phyloP scores from a whole-genome alignment of 2,113 vertebrate genomes.

The Thamnophis sirtalis region DNA sequence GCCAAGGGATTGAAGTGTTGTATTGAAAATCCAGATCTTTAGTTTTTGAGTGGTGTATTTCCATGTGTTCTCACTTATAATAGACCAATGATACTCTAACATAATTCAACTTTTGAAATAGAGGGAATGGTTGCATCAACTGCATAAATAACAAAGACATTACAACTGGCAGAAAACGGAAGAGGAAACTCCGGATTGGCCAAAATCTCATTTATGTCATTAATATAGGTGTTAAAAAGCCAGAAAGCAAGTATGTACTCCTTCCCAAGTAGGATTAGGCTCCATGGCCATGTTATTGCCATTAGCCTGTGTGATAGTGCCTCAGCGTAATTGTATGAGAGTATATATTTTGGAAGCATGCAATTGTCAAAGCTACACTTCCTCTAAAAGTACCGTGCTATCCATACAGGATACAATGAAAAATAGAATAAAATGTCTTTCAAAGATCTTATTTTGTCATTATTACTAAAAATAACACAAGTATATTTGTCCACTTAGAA shows the following conservation, averaged over 20 bases:
- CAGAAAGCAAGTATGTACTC: background rate
- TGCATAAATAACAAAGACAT: background rate
- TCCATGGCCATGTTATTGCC: background rate
- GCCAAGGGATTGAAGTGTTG: background rate
- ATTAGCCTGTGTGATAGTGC: background rate
- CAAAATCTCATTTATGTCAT: background rate
- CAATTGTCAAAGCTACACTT: conserved; percentile 44
- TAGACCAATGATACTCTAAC: background rate
- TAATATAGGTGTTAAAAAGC: background rate
- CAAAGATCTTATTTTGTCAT: background rate
- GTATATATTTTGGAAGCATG: conserved; percentile 46
- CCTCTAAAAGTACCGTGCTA: conserved; percentile 58
- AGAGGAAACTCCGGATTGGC: background rate
- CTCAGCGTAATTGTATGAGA: background rate
- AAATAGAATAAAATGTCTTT: conserved; percentile 16
- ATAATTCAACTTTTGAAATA: background rate
- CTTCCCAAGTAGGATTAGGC: background rate
- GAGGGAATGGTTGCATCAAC: background rate
- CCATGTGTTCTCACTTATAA: background rate
- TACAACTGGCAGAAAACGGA: background rate
- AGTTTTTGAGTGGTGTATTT: background rate
- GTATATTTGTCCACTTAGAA: background rate
- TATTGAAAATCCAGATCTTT: background rate
- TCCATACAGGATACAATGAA: conserved; percentile 27
- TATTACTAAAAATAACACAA: conserved; percentile 31